phyloP scores from a whole-genome alignment of 2,113 vertebrate genomes.

The Spea bombifrons region DNA sequence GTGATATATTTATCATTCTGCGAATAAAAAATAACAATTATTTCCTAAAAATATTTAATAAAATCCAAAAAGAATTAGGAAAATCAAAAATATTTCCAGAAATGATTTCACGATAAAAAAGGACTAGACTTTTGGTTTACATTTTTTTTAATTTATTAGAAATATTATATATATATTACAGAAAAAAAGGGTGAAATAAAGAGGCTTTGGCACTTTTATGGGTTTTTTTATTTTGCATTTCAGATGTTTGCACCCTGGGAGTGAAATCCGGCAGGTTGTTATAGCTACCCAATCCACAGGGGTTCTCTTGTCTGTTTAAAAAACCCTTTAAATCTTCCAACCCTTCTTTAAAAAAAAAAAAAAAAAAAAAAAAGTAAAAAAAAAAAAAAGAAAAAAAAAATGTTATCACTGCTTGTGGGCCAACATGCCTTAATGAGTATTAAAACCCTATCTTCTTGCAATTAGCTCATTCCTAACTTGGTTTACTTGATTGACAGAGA shows the following conservation, averaged over 20 bases:
- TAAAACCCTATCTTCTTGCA: conserved; percentile 78
- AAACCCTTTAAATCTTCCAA: conserved; percentile 66
- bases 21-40: background rate
- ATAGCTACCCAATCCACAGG: conserved; percentile 81
- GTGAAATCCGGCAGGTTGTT: conserved; percentile 88
- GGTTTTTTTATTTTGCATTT: conserved; percentile 69
- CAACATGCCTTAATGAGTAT: conserved; percentile 78
- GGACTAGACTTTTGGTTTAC: no score
- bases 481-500: conserved; percentile 68
- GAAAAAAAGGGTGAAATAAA: background rate
- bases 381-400: conserved; percentile 69
- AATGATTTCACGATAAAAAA: no score
- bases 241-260: conserved; percentile 78
- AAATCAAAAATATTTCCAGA: conserved; percentile 28
- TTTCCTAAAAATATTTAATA: background rate
- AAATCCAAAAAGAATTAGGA: conserved; percentile 13
- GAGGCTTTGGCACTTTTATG: background rate
- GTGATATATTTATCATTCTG: no score
- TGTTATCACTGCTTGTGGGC: conserved; percentile 77
- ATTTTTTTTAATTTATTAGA: no score
- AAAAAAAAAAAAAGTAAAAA: conserved; percentile 65
- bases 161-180: background rate
- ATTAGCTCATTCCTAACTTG: conserved; percentile 71
- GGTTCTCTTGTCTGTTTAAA: conserved; percentile 82
- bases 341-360: conserved; percentile 63